These are phyloP conservation scores for Yponomeuta plumbellus DNA, from an alignment of 2,888 invertebrate species.

Conservation along the genomic window DNA sequence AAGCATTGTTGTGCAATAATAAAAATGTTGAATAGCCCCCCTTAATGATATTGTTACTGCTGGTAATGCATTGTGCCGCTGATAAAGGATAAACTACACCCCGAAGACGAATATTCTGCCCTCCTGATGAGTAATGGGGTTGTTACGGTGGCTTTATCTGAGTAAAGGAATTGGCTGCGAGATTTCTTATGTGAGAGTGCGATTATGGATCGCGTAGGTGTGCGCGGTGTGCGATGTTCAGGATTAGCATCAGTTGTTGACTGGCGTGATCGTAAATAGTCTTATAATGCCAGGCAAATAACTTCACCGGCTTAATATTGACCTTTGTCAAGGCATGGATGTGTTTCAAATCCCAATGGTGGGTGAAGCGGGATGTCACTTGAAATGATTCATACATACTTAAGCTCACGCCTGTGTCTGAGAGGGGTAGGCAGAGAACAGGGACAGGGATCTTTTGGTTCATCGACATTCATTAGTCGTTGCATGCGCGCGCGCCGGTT, in stretches of 20 bases:
- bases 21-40: conserved; percentile 76
- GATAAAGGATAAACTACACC: conserved; percentile 78
- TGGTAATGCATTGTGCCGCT: conserved; percentile 64
- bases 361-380: too few relatives aligned
- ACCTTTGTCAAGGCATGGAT: too few relatives aligned
- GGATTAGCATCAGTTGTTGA: neutral
- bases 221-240: neutral
- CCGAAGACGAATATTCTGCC: conserved; percentile 51
- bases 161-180: conserved; percentile 18
- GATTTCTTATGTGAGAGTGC: conserved; percentile 21
- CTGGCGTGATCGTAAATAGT: neutral
- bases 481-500: too few relatives aligned
- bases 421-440: too few relatives aligned
- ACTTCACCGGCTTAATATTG: too few relatives aligned
- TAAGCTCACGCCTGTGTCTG: too few relatives aligned
- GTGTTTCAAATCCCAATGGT: too few relatives aligned
- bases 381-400: too few relatives aligned
- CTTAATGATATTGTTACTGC: conserved; percentile 71
- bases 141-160: conserved; percentile 25
- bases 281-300: too few relatives aligned
- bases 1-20: conserved; percentile 60
- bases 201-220: conserved; percentile 5
- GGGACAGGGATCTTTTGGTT: too few relatives aligned
- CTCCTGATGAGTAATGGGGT: conserved; percentile 33
- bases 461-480: too few relatives aligned